phyloP scores from a whole-genome alignment of 2,113 vertebrate genomes.

The Ardeotis arabs region DNA sequence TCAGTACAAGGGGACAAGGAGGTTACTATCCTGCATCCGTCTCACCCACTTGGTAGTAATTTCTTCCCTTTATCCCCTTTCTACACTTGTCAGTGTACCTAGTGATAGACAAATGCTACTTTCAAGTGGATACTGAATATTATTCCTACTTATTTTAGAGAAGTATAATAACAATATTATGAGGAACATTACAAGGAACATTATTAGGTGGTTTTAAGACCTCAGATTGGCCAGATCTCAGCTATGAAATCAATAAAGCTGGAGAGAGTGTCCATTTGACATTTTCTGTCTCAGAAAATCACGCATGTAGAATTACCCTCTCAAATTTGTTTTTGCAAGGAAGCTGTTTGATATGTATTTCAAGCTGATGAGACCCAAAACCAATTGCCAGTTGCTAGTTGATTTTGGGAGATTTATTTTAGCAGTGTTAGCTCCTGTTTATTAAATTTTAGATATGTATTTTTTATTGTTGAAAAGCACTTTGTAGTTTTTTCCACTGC shows the following conservation, averaged over 20 bases:
- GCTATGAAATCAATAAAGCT: neutral
- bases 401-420: slow-evolving; percentile 17
- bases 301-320: neutral
- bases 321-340: neutral
- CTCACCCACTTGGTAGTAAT: neutral
- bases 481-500: slow-evolving; percentile 62
- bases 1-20: neutral
- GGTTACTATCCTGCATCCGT: neutral
- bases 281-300: neutral
- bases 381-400: neutral
- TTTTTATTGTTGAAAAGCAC: slow-evolving; percentile 56
- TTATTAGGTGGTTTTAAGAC: neutral
- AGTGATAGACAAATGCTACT: neutral
- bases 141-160: neutral
- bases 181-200: neutral
- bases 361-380: neutral
- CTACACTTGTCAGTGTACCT: neutral
- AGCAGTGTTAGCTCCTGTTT: slow-evolving; percentile 33
- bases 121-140: neutral
- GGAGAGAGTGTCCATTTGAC: neutral
- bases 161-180: neutral
- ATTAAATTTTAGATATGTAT: slow-evolving; percentile 31
- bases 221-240: neutral
- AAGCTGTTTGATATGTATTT: slow-evolving; percentile 3
- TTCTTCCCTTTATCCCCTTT: neutral